A percentile compares a stretch with the other conserved stretches of the same genome.
These are phyloP conservation scores for Acanthosepion pharaonis DNA, from an alignment of 2,888 invertebrate species.

Conservation along the genomic window DNA sequence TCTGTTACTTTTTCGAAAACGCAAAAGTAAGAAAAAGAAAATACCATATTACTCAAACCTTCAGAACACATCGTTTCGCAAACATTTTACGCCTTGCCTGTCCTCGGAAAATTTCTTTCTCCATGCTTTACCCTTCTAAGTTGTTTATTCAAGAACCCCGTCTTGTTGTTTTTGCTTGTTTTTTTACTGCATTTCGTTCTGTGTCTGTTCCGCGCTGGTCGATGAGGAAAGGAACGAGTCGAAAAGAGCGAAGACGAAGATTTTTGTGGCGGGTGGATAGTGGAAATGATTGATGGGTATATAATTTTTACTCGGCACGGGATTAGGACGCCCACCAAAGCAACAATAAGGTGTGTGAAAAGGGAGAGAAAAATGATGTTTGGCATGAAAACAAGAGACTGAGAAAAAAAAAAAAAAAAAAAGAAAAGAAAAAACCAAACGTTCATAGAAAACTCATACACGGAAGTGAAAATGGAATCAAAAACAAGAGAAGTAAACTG, in stretches of 20 bases:
- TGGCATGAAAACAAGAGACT: neutral
- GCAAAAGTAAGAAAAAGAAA: neutral
- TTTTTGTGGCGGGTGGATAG: neutral
- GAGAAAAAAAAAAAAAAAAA: neutral
- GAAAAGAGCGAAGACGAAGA: neutral
- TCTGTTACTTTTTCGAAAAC: neutral
- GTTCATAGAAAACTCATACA: neutral
- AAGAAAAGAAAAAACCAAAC: neutral
- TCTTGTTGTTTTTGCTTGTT: too few relatives aligned
- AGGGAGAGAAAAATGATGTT: neutral
- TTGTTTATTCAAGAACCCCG: neutral
- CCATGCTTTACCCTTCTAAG: too few relatives aligned
- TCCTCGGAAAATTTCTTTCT: neutral
- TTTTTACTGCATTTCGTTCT: too few relatives aligned
- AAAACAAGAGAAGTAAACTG: neutral
- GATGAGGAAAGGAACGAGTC: neutral
- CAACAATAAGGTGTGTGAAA: slow-evolving; percentile 11
- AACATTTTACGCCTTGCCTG: neutral
- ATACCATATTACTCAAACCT: neutral
- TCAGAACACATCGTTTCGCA: neutral
- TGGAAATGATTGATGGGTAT: neutral
- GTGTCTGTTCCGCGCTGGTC: neutral
- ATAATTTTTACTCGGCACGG: slow-evolving; percentile 12
- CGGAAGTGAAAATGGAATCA: neutral
- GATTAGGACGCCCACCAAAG: neutral